These are phyloP conservation scores for Athalia circularis DNA, from an alignment of 2,888 invertebrate genomes.

Conservation along the genomic window DNA sequence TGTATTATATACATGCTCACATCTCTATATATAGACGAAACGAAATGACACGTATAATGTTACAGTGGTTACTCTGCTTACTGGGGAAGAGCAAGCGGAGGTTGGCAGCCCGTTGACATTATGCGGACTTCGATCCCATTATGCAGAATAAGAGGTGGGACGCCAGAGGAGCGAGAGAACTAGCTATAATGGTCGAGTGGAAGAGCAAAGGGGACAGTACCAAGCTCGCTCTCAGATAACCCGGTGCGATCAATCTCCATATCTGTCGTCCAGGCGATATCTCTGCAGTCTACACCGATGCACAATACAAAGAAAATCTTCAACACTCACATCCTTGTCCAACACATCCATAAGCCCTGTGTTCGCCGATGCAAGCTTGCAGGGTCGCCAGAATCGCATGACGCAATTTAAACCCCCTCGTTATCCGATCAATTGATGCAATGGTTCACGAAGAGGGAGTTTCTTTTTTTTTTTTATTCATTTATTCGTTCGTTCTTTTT, in stretches of 20 bases:
- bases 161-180: slow-evolving; percentile 7
- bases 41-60: neutral
- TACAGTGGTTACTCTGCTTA: too few species aligned
- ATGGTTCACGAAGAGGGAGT: too few species aligned
- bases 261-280: slow-evolving; percentile 57
- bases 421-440: too few species aligned
- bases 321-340: too few species aligned
- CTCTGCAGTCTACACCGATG: slow-evolving; percentile 47
- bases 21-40: neutral
- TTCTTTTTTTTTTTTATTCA: too few species aligned
- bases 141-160: slow-evolving; percentile 7
- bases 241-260: slow-evolving; percentile 68
- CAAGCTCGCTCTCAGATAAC: slow-evolving; percentile 58
- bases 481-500: too few species aligned
- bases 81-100: slow-evolving; percentile 18
- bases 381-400: neutral
- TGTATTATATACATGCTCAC: neutral
- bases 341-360: neutral
- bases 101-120: slow-evolving; percentile 38
- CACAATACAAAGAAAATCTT: too few species aligned
- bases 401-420: too few species aligned
- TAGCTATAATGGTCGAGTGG: neutral
- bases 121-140: slow-evolving; percentile 43
- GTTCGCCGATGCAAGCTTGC: neutral
- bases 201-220: neutral